Percentiles rank a stretch among this genome's conserved stretches.
Evolutionary conservation across 2,797 vertebrate species (phyloP).

Genomic region (Hybognathus amarus): DNA sequence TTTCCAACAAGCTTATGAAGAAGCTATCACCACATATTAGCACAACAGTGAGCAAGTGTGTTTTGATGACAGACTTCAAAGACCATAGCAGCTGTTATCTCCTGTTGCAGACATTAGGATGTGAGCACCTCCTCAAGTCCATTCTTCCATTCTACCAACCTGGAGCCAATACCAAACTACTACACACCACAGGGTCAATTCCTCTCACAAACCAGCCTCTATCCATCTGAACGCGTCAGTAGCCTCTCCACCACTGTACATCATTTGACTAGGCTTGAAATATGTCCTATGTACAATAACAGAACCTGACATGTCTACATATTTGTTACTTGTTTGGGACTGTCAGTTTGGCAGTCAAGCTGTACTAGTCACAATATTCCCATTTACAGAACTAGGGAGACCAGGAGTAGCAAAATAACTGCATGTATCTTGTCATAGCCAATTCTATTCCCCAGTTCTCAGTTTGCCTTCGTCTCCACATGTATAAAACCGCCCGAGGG

Average conservation of each 20-base stretch:
- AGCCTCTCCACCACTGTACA: neutral
- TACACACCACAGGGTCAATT: neutral
- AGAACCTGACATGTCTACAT: neutral
- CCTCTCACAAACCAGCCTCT: neutral
- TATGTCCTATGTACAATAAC: neutral
- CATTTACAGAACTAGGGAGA: conserved; percentile 6
- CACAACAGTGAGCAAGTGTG: neutral
- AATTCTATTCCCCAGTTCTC: conserved; percentile 11
- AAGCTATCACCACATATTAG: neutral
- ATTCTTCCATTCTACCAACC: neutral
- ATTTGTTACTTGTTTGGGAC: neutral
- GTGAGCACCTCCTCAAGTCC: neutral
- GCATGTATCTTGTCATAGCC: conserved; percentile 9
- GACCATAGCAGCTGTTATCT: conserved; percentile 1
- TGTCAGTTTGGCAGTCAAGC: neutral
- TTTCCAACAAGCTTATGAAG: neutral
- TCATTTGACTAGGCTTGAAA: neutral
- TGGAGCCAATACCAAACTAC: neutral
- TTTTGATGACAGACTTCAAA: conserved; percentile 15
- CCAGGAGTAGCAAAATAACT: conserved; percentile 12
- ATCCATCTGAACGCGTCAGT: neutral
- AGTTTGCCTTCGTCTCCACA: neutral
- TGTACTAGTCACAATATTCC: neutral
- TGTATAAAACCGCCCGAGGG: conserved; percentile 25
- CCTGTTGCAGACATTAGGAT: neutral